Evolutionary conservation across 2,113 vertebrate genomes (phyloP), one percentile per base, ranked within the genome.

Genomic region (Thamnaconus septentrionalis): DNA sequence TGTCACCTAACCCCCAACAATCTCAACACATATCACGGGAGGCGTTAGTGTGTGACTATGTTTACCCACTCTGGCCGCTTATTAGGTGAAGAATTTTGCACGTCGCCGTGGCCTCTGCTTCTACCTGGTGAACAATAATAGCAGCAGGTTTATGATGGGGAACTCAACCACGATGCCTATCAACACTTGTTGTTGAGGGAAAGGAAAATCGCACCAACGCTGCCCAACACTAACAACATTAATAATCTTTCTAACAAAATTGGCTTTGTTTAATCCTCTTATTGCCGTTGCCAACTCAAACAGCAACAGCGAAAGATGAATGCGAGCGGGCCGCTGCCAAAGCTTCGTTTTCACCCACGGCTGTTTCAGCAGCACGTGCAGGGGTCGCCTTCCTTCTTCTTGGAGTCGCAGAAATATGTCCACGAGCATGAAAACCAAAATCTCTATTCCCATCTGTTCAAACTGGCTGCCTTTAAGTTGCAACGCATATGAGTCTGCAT

Each of bases 1-100:
- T 91, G 92, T 91, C 90, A 88, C 82, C 79, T 73, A 84, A 87
- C 88, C 1, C 87, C 85, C 18, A 31, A 31, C 18, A 63, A 85
- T 85, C 84, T 81, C 61, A 81, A 65, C 74, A 70, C 73, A 77
- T 68, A 69, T 76, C 42, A 59, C 60, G 52, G 73, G 73, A 73
- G 69, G 73, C 47, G 70, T 64, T 8, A 48, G 64, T 64, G 66
- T 69, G 66, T 31, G 18, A 31, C 18, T 70, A 58, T 69, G 75
- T 83, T 78, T 83, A 73, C 77, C 52, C 64, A 79, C 51, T 45
- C 65, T 62, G 73, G 58, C 56, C 4, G 61, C 71, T 48, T 59
- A 82, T 75, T 80, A 69, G 76, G 78, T 68, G 31, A 68, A 82
- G 72, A 82, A 68, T 73, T 80, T 60, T 53, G 18, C 18, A 31